phyloP scores from a whole-genome alignment of 37 sponge, comb jelly and placozoan species.

The Eunapius fragilis region DNA sequence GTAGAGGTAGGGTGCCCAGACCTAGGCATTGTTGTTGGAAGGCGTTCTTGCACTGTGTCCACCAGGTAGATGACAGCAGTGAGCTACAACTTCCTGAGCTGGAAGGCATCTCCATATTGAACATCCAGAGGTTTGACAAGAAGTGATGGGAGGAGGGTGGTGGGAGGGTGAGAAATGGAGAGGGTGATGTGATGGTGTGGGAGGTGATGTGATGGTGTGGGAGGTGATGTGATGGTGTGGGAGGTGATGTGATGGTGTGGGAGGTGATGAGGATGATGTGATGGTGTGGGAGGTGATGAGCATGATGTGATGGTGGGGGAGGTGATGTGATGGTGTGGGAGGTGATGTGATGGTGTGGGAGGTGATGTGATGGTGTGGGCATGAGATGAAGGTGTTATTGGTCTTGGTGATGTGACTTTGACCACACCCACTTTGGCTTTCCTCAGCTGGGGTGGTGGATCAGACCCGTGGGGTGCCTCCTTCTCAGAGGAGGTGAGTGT shows the following conservation, averaged over 20 bases:
- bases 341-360: conserved; percentile 16
- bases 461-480: conserved; percentile 78
- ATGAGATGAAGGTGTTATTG: too few species aligned
- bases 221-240: neutral
- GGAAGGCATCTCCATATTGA: conserved; percentile 83
- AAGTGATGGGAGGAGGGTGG: neutral
- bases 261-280: neutral
- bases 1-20: conserved; percentile 3
- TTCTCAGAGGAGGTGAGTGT: conserved; percentile 33
- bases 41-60: conserved; percentile 37
- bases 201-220: conserved; percentile 70
- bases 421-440: too few species aligned
- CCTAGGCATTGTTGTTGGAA: conserved; percentile 1
- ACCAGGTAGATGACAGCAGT: conserved; percentile 40
- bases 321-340: neutral
- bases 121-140: conserved; percentile 66
- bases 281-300: neutral
- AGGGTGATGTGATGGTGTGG: conserved; percentile 62
- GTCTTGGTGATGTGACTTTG: too few species aligned
- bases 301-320: neutral
- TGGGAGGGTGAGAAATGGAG: conserved; percentile 9
- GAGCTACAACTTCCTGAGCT: conserved; percentile 66
- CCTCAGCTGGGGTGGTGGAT: conserved; percentile 83
- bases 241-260: neutral
- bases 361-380: neutral